Evolutionary conservation across 64 coral and sea anemone species (phyloP), one percentile per base, ranked within the genome.

Genomic region (Montipora efflorescens): DNA sequence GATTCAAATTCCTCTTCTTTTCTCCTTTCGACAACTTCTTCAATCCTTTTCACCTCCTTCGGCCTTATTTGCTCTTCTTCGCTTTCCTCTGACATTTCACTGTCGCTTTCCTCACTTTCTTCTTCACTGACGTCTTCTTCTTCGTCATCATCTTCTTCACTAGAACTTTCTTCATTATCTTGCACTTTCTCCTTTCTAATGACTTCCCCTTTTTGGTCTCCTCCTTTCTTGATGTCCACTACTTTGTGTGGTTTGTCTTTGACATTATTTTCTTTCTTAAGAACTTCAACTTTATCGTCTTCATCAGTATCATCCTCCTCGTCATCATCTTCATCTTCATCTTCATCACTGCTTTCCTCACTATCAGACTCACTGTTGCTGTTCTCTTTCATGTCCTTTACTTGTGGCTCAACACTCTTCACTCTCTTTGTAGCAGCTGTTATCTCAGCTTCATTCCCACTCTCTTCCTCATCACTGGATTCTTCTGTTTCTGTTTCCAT

Each of bases 311-410:
- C 71, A 23, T 79, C 78, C 15, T 55, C 68, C 20, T 95, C 83
- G 58, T 92, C 89, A 28, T 87, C 89, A 7, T 87, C 69, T 68
- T 20, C 61, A 83, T 85, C 76, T 20, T 94, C 92, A 23, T 79
- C 91, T 36, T 97, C 92, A 48, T 89, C 91, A 47, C 84, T 80
- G 71, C 85, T 91, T 57, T 96, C 91, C 45, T 94, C 95, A 74
- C 80, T 96, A 52, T 79, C 86, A 72, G 87, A 62, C 22, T 87
- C 91, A 64, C 82, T 70, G 21, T 68, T 87, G 75, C 88, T 89
- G 72, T 13, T 89, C 19, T 70, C 87, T 8, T 84, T 12, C 8
- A 67, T 68, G 4, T 1, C 59, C 46, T 67, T 43, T 3, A 28
- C 59, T 46, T 1, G 3, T 47, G 36, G 57, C 28, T 84, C 67